phyloP scores from a whole-genome alignment of 1,140 invertebrate species.

The Xylocopa sonorina region DNA sequence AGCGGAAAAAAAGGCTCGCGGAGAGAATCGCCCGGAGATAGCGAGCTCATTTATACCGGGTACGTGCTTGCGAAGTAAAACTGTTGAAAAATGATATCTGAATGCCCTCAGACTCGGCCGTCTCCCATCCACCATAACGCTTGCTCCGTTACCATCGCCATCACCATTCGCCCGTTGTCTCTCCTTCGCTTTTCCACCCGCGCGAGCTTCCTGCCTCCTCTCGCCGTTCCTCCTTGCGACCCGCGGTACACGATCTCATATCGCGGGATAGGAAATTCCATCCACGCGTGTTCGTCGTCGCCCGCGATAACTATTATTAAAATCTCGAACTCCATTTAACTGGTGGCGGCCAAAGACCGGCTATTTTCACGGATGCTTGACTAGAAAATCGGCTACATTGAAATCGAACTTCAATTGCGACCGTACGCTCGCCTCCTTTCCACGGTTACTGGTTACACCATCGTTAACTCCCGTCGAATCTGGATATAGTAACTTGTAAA shows the following conservation, averaged over 20 bases:
- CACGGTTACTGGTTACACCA: no score
- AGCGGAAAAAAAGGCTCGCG: conserved; percentile 26
- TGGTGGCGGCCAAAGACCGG: conserved; percentile 32
- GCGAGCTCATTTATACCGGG: conserved; percentile 70
- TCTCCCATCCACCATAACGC: conserved; percentile 49
- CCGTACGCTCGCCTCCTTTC: no score
- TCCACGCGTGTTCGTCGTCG: conserved; percentile 36
- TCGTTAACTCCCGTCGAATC: no score
- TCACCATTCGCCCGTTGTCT: conserved; percentile 9
- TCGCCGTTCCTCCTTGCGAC: background rate
- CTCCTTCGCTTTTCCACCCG: background rate
- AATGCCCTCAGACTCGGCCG: conserved; percentile 51
- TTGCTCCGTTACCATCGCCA: conserved; percentile 41
- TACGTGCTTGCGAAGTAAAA: conserved; percentile 69
- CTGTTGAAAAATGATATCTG: conserved; percentile 76
- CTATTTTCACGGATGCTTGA: conserved; percentile 40
- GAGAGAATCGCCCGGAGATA: conserved; percentile 61
- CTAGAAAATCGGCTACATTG: background rate
- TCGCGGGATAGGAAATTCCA: conserved; percentile 64
- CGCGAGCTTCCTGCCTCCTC: background rate
- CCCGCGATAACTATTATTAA: conserved; percentile 53
- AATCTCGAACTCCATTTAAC: conserved; percentile 58
- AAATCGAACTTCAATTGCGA: conserved; percentile 7
- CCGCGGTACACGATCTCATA: conserved; percentile 49
- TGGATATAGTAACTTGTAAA: no score